phyloP scores from a whole-genome alignment of 2,888 invertebrate genomes.

The Patella caerulea region DNA sequence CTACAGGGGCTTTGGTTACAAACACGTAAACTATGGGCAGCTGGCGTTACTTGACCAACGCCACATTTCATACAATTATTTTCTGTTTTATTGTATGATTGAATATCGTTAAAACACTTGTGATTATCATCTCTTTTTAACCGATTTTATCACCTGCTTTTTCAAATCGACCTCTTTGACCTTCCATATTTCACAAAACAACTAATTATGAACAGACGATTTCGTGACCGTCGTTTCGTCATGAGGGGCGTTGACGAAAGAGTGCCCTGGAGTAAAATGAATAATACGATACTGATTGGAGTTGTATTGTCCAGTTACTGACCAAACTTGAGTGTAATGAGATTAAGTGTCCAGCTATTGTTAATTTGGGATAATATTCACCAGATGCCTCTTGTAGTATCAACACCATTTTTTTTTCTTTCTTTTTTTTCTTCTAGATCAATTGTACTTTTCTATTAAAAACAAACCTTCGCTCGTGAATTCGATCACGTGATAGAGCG shows the following conservation, averaged over 20 bases:
- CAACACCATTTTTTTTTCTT: neutral
- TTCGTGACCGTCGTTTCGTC: constrained; percentile 10
- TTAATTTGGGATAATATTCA: neutral
- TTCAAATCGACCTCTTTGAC: constrained; percentile 4
- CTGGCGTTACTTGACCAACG: neutral
- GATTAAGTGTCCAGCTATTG: constrained; percentile 8
- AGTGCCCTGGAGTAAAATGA: neutral
- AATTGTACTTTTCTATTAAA: neutral
- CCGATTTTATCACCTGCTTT: constrained; percentile 3
- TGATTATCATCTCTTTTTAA: neutral
- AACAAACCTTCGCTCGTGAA: neutral
- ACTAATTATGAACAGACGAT: constrained; percentile 2
- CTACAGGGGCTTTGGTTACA: neutral
- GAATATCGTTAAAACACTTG: constrained; percentile 9
- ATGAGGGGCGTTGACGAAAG: neutral
- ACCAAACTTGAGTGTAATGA: neutral
- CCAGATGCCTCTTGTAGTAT: constrained; percentile 4
- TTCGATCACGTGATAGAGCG: neutral
- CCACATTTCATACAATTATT: neutral
- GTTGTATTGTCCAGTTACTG: neutral
- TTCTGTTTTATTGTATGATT: constrained; percentile 7
- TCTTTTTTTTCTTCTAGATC: neutral
- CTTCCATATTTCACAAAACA: constrained; percentile 8
- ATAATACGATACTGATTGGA: constrained; percentile 4
- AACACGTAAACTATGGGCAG: neutral